phyloP scores from a whole-genome alignment of 2,888 invertebrate species.

The Lamproptera curius region DNA sequence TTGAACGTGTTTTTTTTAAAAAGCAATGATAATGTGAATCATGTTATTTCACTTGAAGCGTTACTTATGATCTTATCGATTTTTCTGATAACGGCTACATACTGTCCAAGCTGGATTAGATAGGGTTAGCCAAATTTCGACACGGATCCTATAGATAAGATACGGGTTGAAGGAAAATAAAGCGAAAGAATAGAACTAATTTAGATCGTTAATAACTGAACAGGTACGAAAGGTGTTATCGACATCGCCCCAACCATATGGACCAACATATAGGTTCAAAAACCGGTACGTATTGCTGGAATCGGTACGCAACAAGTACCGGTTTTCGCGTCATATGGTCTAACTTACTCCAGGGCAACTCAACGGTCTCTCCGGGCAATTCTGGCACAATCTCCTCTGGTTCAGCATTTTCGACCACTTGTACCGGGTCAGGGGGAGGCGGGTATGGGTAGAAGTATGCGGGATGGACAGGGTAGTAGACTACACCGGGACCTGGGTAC shows the following conservation, averaged over 20 bases:
- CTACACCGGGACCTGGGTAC: constrained; percentile 46
- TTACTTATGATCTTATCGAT: constrained; percentile 6
- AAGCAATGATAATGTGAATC: constrained; percentile 2
- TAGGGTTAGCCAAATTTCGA: constrained; percentile 5
- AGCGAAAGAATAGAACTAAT: not conserved
- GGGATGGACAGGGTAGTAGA: constrained; percentile 64
- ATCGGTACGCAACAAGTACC: not conserved
- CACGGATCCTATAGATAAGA: constrained; percentile 10
- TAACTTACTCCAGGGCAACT: constrained; percentile 73
- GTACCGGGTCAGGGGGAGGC: constrained; percentile 33
- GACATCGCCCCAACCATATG: constrained; percentile 9
- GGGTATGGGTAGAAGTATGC: constrained; percentile 66
- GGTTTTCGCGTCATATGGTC: constrained; percentile 16
- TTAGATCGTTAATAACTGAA: not conserved
- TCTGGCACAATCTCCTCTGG: constrained; percentile 51
- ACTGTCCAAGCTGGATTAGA: constrained; percentile 6
- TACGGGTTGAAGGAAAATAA: constrained; percentile 1
- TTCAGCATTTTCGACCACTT: constrained; percentile 45
- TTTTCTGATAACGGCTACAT: constrained; percentile 7
- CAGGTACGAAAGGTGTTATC: constrained; percentile 18
- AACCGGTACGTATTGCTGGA: constrained; percentile 9
- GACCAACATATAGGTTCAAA: constrained; percentile 4
- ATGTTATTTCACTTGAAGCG: constrained; percentile 1
- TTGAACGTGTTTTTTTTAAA: not conserved
- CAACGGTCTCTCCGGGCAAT: constrained; percentile 69